These are phyloP conservation scores for Eumaeus atala DNA, from an alignment of 1,140 invertebrate genomes.

Conservation along the genomic window DNA sequence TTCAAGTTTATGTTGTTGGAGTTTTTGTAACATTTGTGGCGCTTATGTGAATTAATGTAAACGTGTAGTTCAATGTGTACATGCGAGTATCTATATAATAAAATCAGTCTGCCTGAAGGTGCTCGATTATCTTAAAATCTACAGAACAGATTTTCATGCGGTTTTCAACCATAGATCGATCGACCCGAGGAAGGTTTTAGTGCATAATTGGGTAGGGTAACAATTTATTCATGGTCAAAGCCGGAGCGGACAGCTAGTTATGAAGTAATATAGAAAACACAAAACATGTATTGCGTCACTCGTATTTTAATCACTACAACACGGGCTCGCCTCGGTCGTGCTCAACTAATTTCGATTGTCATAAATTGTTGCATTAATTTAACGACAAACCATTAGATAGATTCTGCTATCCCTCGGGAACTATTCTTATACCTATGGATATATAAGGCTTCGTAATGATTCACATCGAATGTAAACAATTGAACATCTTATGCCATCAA, in stretches of 20 bases:
- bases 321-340: conserved; percentile 39
- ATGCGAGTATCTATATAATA: no score
- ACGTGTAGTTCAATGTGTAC: conserved; percentile 15
- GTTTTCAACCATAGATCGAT: no score
- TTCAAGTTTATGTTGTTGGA: not conserved
- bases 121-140: no score
- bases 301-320: conserved; percentile 51
- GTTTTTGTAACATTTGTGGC: conserved; percentile 4
- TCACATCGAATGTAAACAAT: conserved; percentile 7
- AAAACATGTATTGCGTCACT: conserved; percentile 25
- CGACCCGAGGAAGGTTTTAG: no score
- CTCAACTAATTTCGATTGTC: conserved; percentile 56
- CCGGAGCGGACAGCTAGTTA: no score
- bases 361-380: conserved; percentile 71
- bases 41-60: conserved; percentile 15
- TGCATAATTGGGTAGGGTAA: no score
- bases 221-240: no score
- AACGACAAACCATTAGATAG: conserved; percentile 67
- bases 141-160: no score
- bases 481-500: conserved; percentile 4
- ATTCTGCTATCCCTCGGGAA: conserved; percentile 54
- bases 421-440: conserved; percentile 50
- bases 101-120: no score
- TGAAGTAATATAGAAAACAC: no score
- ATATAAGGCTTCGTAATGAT: conserved; percentile 8